Evolutionary conservation across 2,888 invertebrate genomes (phyloP).

Genomic region (Papilio protenor): DNA sequence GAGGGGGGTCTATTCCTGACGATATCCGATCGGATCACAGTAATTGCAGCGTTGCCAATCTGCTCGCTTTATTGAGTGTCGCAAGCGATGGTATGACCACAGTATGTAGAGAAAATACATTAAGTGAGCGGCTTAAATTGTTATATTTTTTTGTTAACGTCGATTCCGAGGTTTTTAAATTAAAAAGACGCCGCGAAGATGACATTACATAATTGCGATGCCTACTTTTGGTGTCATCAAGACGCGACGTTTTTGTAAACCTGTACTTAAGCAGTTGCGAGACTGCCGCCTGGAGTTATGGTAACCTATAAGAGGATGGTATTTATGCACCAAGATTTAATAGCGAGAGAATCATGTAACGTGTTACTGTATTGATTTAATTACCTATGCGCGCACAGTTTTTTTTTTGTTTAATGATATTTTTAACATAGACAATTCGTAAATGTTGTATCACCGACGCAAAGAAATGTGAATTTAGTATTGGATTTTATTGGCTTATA

Average conservation of each 20-base stretch:
- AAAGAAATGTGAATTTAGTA: too few species aligned
- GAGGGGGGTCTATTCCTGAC: constrained; percentile 70
- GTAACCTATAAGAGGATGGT: not conserved
- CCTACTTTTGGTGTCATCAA: constrained; percentile 24
- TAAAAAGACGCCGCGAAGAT: constrained; percentile 34
- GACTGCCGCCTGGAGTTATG: constrained; percentile 6
- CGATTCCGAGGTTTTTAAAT: constrained; percentile 41
- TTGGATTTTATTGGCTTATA: too few species aligned
- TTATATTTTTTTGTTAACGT: constrained; percentile 50
- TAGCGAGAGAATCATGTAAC: not conserved
- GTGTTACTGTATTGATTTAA: not conserved
- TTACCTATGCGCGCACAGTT: not conserved
- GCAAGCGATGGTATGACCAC: constrained; percentile 72
- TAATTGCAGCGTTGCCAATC: constrained; percentile 81
- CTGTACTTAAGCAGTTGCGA: constrained; percentile 16
- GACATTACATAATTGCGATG: constrained; percentile 35
- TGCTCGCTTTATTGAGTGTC: constrained; percentile 75
- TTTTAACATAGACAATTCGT: too few species aligned
- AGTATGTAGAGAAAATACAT: constrained; percentile 73
- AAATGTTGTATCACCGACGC: too few species aligned
- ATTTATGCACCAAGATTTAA: constrained; percentile 10
- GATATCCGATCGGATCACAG: constrained; percentile 81
- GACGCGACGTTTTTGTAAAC: constrained; percentile 35
- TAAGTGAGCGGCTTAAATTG: constrained; percentile 70
- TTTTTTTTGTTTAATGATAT: not conserved